phyloP scores from a whole-genome alignment of 2,888 invertebrate species.

The Drosophila lacicola region DNA sequence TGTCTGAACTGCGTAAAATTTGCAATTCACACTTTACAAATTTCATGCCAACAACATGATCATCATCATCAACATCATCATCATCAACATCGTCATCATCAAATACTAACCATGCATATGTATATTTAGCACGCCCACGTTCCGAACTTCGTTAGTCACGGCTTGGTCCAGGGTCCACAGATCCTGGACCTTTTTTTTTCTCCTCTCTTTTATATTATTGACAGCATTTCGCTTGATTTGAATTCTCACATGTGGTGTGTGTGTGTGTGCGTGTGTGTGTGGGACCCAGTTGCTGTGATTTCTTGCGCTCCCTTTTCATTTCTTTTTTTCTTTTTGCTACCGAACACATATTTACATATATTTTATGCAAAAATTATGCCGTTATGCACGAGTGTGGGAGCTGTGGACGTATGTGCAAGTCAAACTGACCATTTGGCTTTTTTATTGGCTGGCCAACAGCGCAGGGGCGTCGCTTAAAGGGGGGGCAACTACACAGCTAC shows the following conservation, averaged over 20 bases:
- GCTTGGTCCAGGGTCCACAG: constrained; percentile 24
- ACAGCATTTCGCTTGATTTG: constrained; percentile 81
- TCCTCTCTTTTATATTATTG: constrained; percentile 65
- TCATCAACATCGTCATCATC: constrained; percentile 7
- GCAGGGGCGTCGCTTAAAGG: constrained; percentile 42
- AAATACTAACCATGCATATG: constrained; percentile 11
- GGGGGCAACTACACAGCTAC: background rate
- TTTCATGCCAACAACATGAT: constrained; percentile 47
- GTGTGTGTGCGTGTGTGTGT: constrained; percentile 22
- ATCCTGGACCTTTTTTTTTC: constrained; percentile 28
- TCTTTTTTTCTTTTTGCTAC: constrained; percentile 25
- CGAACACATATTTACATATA: constrained; percentile 82
- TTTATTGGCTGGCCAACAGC: constrained; percentile 72
- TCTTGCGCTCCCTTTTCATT: constrained; percentile 45
- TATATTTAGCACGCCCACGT: constrained; percentile 55
- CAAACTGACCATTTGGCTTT: constrained; percentile 79
- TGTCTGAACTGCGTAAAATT: constrained; percentile 68
- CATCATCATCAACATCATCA: constrained; percentile 1
- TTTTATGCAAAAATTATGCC: constrained; percentile 84
- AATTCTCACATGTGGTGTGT: constrained; percentile 64
- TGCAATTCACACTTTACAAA: constrained; percentile 82
- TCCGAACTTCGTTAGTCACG: constrained; percentile 76
- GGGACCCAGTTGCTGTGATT: constrained; percentile 75
- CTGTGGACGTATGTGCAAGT: constrained; percentile 49
- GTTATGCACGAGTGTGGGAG: constrained; percentile 80